Evolutionary conservation across 2,113 vertebrate genomes (phyloP), one percentile per base, ranked within the genome.

Genomic region (Aptenodytes forsteri): DNA sequence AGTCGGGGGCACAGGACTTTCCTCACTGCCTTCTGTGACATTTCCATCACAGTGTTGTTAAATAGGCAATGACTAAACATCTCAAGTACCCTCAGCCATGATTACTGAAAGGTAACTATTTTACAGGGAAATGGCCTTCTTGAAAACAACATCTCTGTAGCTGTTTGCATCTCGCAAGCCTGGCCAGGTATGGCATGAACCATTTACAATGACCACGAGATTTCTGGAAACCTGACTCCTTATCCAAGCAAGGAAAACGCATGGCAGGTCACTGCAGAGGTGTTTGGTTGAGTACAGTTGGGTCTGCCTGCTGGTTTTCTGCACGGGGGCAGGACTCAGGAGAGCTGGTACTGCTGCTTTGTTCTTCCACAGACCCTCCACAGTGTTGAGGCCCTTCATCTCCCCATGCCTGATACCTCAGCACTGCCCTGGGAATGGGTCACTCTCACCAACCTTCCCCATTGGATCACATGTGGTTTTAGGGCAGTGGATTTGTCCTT

Each of bases 161-260:
- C 98, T 65, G 98, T 99, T 90, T 99, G 99, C 85, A 97, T 99
- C n/a, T 96, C 98, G 30, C 96, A 98, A 96, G 97, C 98, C 13
- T 99, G 99, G 98, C 98, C 98, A 6, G 98, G 98, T 29, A 99
- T 99, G 98, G 98, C 99, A 91, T 95, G 98, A 72, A 98, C 97
- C 22, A 98, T 99, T 95, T 98, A 98, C 66, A 98, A 98, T 19
- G 59, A 99, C 96, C 98, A 98, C 90, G 94, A 98, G 98, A 77
- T 99, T 98, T 90, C 85, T 98, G 38, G 98, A 98, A 94, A 99
- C 98, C 11, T 98, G 95, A 98, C 94, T 92, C 97, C 97, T 59
- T 96, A 98, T 84, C 98, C 98, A 84, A 98, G 98, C 99, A 98
- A 92, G 79, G 30, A 61, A 67, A 92, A 87, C 0, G 0, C 0